These are phyloP conservation scores for Centrocercus urophasianus DNA, from an alignment of 2,113 vertebrate species.

Conservation along the genomic window DNA sequence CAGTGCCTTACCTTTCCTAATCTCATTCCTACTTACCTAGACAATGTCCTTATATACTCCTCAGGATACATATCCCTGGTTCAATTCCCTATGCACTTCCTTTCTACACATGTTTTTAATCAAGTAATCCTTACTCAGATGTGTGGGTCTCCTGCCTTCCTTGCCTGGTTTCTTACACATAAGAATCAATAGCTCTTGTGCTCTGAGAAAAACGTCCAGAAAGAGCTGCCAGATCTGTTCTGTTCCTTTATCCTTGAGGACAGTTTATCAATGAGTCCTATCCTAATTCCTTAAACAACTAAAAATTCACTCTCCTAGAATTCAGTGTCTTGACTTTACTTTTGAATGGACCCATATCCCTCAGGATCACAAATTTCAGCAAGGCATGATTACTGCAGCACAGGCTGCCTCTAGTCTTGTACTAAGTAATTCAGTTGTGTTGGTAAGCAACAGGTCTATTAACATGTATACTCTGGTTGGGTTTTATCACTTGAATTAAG, in stretches of 20 bases:
- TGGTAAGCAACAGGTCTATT: not conserved
- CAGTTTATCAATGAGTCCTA: not conserved
- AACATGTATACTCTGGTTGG: not conserved
- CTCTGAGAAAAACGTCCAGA: not conserved
- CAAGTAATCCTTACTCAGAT: not conserved
- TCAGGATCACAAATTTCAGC: not conserved
- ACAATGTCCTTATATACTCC: not conserved
- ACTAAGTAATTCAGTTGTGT: not conserved
- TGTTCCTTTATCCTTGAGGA: not conserved
- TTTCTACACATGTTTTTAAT: not conserved
- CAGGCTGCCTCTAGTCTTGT: not conserved
- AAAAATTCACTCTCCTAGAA: not conserved
- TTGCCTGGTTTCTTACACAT: not conserved
- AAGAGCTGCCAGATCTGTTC: not conserved
- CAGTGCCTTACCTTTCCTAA: not conserved
- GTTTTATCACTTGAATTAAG: not conserved
- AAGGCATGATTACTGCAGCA: not conserved
- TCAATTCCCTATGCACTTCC: not conserved
- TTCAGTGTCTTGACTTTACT: not conserved
- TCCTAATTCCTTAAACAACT: not conserved
- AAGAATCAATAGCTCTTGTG: not conserved
- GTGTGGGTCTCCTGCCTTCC: not conserved
- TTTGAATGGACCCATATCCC: not conserved
- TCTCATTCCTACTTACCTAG: not conserved
- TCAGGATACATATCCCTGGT: not conserved